Evolutionary conservation across 2,113 vertebrate genomes (phyloP).

Genomic region (Crypturellus undulatus): DNA sequence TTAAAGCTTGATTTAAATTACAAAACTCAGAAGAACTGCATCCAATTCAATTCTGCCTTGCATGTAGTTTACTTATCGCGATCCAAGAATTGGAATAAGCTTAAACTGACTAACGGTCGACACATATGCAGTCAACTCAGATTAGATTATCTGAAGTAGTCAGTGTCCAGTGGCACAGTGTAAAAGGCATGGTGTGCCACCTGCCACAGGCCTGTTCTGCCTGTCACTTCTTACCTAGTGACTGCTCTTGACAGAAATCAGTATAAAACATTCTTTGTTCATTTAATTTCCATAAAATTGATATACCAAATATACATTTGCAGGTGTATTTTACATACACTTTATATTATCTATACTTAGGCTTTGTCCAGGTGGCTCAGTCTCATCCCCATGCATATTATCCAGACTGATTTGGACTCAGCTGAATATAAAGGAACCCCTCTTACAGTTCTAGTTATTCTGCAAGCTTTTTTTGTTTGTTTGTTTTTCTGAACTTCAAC

Average conservation of each 20-base stretch:
- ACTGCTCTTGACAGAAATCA: not conserved
- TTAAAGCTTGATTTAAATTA: slow-evolving; percentile 48
- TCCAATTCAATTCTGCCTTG: slow-evolving; percentile 50
- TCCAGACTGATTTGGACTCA: not conserved
- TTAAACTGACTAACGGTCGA: not conserved
- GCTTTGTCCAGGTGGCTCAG: not conserved
- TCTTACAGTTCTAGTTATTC: not conserved
- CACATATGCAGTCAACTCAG: not conserved
- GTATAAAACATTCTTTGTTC: not conserved
- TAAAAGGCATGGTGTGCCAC: not conserved
- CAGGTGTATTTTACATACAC: not conserved
- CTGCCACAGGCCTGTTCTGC: not conserved
- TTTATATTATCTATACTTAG: not conserved
- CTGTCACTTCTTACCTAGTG: not conserved
- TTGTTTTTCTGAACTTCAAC: not conserved
- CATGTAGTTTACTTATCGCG: slow-evolving; percentile 43
- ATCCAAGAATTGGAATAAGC: not conserved
- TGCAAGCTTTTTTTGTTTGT: not conserved
- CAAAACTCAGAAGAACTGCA: slow-evolving; percentile 43
- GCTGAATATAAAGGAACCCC: not conserved
- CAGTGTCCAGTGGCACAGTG: not conserved
- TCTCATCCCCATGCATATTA: not conserved
- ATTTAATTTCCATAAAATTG: no score
- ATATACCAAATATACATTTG: not conserved
- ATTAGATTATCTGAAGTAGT: not conserved